Evolutionary conservation across 2,113 vertebrate genomes (phyloP), one percentile per base, ranked within the genome.

Genomic region (Mesitornis unicolor): DNA sequence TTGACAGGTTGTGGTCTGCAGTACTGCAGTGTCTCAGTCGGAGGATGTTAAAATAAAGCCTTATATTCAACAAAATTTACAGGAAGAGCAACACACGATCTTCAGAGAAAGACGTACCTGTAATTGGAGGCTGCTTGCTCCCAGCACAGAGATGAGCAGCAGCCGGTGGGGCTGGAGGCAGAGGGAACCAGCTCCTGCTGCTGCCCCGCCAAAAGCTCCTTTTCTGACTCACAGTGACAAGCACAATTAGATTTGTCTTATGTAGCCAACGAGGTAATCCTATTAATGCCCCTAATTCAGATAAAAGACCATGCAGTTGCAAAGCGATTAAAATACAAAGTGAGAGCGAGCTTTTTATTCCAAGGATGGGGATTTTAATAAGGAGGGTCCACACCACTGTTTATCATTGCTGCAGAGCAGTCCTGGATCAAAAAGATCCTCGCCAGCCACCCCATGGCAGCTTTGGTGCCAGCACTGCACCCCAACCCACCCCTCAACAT

Each of bases 161-260:
- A 77, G 50, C 19, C 0, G 0, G 7, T 8, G 2, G 2, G 11
- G 15, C 25, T 33, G 33, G 40, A 29, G 28, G 59, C 28, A 1
- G 4, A 11, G 3, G 38, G 29, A 10, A 43, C 15, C 26, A 51
- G 22, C 48, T 54, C 20, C 21, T 21, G 22, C 40, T 29, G 8
- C 69, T 35, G 4, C 47, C 40, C 59, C 42, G 16, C 2, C 0
- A 0, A 51, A 13, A 50, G 42, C 36, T 14, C 5, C 45, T 35
- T 24, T 13, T 28, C 73, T 24, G 42, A 11, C 33, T 78, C 20
- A 22, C 5, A 7, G 45, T 45, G 61, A 47, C 31, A 61, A 73
- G 20, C 2, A 3, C n/a, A 28, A 51, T 70, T 31, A 90, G 53
- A 45, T 75, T 65, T 38, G 36, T 15, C 50, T 57, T 9, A 0